Percentiles rank a stretch among this genome's conserved stretches.
These are phyloP conservation scores for Cynocephalus volans DNA, from an alignment of 2,113 vertebrate species.

Conservation along the genomic window DNA sequence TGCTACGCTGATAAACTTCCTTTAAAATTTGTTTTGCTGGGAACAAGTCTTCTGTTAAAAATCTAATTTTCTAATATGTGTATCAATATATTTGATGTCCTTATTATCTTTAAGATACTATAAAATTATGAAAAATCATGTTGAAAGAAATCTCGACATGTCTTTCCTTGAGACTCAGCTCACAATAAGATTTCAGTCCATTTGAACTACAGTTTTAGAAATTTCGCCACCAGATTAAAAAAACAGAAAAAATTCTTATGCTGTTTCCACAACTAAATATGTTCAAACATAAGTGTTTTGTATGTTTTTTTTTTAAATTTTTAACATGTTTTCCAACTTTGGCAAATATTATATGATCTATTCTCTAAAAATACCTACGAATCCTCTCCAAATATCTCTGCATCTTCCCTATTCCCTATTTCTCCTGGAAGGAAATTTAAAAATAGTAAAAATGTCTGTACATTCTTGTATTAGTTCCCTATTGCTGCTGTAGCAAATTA, in stretches of 20 bases:
- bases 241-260: not conserved
- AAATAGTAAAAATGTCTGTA: not conserved
- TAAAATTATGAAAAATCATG: not conserved
- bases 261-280: not conserved
- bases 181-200: not conserved
- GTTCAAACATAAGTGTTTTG: not conserved
- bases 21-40: not conserved
- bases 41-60: slow-evolving; percentile 4
- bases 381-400: not conserved
- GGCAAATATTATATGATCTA: not conserved
- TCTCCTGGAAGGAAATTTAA: not conserved
- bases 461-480: not conserved
- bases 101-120: not conserved
- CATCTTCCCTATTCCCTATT: not conserved
- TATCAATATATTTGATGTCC: not conserved
- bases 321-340: not conserved
- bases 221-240: not conserved
- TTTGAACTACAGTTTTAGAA: not conserved
- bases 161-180: not conserved
- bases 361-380: not conserved
- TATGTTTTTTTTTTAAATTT: not conserved
- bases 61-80: not conserved
- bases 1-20: not conserved
- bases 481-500: not conserved
- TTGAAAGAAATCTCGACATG: not conserved